Evolutionary conservation across 2,797 vertebrate genomes (phyloP).

Genomic region (Tokudaia tokunoshimensis): DNA sequence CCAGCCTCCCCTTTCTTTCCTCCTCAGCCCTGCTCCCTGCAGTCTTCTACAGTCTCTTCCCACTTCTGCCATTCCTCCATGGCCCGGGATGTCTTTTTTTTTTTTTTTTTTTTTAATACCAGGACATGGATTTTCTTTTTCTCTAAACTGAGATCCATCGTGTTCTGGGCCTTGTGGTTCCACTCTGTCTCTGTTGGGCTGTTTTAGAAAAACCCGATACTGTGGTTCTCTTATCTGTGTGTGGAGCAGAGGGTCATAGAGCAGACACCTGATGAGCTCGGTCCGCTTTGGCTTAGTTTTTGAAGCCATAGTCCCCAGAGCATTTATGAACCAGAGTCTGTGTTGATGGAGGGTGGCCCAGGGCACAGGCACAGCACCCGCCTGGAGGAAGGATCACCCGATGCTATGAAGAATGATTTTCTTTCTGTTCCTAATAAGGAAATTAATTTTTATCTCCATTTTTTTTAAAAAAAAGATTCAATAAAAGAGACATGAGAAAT

Average conservation of each 20-base stretch:
- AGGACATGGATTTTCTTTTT: neutral
- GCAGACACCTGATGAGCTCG: neutral
- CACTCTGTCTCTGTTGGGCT: neutral
- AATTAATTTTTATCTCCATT: neutral
- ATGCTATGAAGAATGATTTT: neutral
- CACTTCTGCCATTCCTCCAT: neutral
- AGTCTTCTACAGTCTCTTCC: no score
- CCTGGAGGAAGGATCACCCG: neutral
- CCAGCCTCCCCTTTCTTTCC: neutral
- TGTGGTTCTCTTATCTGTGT: neutral
- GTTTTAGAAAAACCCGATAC: neutral
- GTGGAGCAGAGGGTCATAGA: neutral
- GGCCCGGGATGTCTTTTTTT: neutral
- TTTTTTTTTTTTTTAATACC: neutral
- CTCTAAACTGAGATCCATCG: neutral
- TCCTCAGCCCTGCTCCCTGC: neutral
- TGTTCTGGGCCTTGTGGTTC: neutral
- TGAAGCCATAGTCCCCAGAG: neutral
- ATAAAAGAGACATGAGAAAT: neutral
- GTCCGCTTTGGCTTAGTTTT: neutral
- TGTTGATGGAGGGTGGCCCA: neutral
- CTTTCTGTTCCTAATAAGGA: conserved; percentile 59
- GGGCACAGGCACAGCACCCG: fast-evolving
- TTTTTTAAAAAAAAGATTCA: neutral
- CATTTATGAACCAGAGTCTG: neutral